Base-by-base conservation (phyloP, 2,113 vertebrate genomes). In the Orthonyx spaldingii region DNA sequence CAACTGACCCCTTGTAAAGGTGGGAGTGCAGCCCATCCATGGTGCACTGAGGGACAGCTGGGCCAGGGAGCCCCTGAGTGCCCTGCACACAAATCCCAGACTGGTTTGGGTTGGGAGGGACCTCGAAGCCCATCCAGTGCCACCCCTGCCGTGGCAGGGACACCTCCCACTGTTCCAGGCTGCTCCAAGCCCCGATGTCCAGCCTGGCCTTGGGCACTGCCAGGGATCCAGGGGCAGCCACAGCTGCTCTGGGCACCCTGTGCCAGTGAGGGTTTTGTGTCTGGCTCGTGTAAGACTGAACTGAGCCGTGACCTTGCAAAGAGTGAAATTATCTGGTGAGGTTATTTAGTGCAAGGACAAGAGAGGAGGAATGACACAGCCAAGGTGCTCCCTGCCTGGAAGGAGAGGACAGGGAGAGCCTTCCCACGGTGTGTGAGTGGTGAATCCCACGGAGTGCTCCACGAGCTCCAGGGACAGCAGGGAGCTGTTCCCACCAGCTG, bases 291-390 rank as follows among this genome's bases (percentile, higher is more conserved):
- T 5, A 15, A 32, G 16, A 4, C 44, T 24, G 44, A 50, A 17
- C 16, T 28, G 33, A 30, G 21, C n/a, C 20, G 0, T 8, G 55
- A 37, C 49, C 76, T 55, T 27, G 57, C 13, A 27, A 26, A 46
- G 26, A 42, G 44, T 7, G n/a, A 35, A 28, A 17, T 55, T 5
- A 11, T 11, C 72, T 61, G 1, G 0, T 10, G 28, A 46, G 35
- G 26, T 35, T 10, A 19, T 42, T 30, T 3, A 55, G 44, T 0
- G 3, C 47, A 65, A 52, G 55, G 26, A 41, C 13, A 24, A 3
- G 55, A 27, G 52, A 27, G n/a, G 26, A 7, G 4, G 2, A 26
- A 11, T 0, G 75, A 4, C 28, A 0, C 0, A 20, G 28, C 32
- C 52, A 22, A 3, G 0, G 1, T 6, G 9, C 11, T 4, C 56